Evolutionary conservation across 2,888 invertebrate genomes (phyloP), one percentile per base, ranked within the genome.

Genomic region (Pterostichus niger): DNA sequence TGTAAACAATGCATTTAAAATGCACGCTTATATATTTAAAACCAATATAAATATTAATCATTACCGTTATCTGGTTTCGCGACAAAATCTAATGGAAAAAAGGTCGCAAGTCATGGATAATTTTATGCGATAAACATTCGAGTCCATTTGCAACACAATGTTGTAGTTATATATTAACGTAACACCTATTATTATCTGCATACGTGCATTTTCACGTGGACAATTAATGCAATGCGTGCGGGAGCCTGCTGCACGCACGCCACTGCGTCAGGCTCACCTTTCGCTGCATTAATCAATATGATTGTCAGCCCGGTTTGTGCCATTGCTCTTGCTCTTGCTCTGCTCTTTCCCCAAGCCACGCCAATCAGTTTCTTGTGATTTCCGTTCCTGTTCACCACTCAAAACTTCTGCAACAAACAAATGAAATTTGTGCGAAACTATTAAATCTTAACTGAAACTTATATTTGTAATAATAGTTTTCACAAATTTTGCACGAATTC

Each of bases 131-230:
- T 75, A 52, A 75, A 49, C 75, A 49, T n/a, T 9, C 13, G 68
- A 64, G 64, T 75, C 75, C 75, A 75, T 75, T 75, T 75, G 75
- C 75, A 75, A 75, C 75, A 75, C 75, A 75, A 75, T 75, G 75
- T 52, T 75, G 75, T 75, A 75, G 75, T 75, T 75, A 75, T 75
- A 52, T 52, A 75, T 75, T 75, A 75, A 52, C 75, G 75, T 33
- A 52, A 75, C 75, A 75, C 75, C 52, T 52, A 52, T 75, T 15
- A 75, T 75, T 75, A 75, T 75, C 75, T 52, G 52, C 75, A 75
- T 75, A 75, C 52, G 77, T 77, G 77, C 40, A 59, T 35, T 59
- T 73, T 56, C 77, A 44, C 77, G 40, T 15, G 31, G 33, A 31
- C 64, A 64, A 79, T 61, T 79, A 61, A 11, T 61, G 31, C 71